Evolutionary conservation across 2,888 invertebrate species (phyloP).

Genomic region (Listrodromus nycthemerus): DNA sequence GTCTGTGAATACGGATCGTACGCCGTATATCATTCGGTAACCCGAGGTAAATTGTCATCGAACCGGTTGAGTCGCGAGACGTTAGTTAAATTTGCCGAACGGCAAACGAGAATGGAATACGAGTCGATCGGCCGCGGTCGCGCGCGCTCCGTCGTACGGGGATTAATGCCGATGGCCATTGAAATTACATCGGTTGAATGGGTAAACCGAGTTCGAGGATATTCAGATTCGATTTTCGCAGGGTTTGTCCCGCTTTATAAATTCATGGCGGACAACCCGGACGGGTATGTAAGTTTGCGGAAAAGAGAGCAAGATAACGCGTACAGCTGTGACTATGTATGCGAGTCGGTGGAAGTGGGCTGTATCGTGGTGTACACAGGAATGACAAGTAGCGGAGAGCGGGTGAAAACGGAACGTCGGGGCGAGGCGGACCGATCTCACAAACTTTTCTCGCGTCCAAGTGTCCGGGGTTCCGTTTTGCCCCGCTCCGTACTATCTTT

Average conservation of each 20-base stretch:
- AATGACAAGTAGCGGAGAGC: slow-evolving; percentile 15
- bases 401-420: too few species aligned
- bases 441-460: too few species aligned
- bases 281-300: background rate
- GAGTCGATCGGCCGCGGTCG: background rate
- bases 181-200: slow-evolving; percentile 2
- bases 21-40: background rate
- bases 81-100: slow-evolving; percentile 2
- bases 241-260: background rate
- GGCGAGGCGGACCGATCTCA: too few species aligned
- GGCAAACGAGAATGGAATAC: background rate
- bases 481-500: background rate
- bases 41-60: background rate
- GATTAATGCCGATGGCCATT: slow-evolving; percentile 4
- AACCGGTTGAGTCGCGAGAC: background rate
- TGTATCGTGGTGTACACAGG: slow-evolving; percentile 2
- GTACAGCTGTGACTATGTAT: background rate
- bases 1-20: background rate
- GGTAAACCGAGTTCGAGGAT: background rate
- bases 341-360: slow-evolving; percentile 3
- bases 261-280: background rate
- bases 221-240: slow-evolving; percentile 13
- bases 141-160: background rate
- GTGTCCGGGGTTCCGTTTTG: too few species aligned
- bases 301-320: background rate